Base-by-base conservation (phyloP, 2,113 vertebrate genomes). In the Camarhynchus parvulus region DNA sequence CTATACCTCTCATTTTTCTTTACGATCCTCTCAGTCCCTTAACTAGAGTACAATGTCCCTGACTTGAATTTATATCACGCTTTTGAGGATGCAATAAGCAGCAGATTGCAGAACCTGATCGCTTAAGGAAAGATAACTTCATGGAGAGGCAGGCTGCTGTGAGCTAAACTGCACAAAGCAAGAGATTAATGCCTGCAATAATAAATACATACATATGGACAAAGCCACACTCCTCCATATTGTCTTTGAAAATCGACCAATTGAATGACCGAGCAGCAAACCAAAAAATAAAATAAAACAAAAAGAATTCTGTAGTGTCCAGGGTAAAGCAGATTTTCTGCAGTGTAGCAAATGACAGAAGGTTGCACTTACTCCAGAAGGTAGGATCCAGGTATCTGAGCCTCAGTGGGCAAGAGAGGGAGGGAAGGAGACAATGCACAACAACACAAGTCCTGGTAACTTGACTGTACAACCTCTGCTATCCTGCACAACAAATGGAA, bases 1-100 rank as follows among this genome's bases (percentile, higher is more conserved):
- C 77, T 91, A 76, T 94, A 92, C 73, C 44, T 92, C 95, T 95
- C 89, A 89, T 92, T 95, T 92, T 94, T 83, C 93, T 89, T 92
- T 92, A 92, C 1, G 66, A 96, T 91, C 73, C 76, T 82, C 74
- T 92, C 84, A 73, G 77, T 91, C 89, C 74, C 91, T 94, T 95
- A 92, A 93, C 95, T 84, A 49, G 87, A 97, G 91, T 89, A 78
- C 93, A 87, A 76, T 82, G 81, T 73, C 77, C 83, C 94, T 91
- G 94, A 95, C 91, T 92, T 70, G 88, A 95, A 94, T 96, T 95
- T 87, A 44, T 94, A 95, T 89, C 66, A 27, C 2, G 21, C 74
- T 92, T 97, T 94, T 96, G 83, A 89, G 92, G 93, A 89, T 79
- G 91, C 92, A 94, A 19, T 58, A 68, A 89, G 86, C 83, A 85